Base-by-base conservation (phyloP, 2,888 invertebrate species). In the Thymelicus sylvestris region DNA sequence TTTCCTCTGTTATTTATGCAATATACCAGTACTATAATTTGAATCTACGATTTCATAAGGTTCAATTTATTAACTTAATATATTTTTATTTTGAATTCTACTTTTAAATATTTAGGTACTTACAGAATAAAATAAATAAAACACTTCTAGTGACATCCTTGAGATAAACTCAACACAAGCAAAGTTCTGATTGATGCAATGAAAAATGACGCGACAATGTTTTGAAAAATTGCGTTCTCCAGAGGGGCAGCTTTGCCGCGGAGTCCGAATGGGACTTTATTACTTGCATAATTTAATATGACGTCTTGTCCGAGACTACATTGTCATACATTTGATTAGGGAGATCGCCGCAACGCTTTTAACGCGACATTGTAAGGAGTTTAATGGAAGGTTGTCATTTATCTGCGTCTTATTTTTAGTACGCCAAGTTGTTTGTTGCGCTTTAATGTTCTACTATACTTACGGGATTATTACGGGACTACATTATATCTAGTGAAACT, bases 121-220 rank as follows among this genome's bases (percentile, higher is more conserved):
- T n/a, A n/a, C 19, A 59, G 10, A 57, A 68, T 62, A 62, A 60
- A 39, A 38, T 19, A 41, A 61, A 44, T n/a, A 24, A 47, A 65
- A 31, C 15, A 48, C 6, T 10, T 7, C 13, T 47, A 57, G 78
- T 79, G 85, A n/a, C 90, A 91, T 61, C 92, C 92, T 87, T 92
- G 76, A 74, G 64, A 67, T 61, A 59, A 69, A 66, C 59, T 73
- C 74, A 80, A 85, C 79, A 87, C 81, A 86, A 86, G 84, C 85
- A 83, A 79, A 71, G 68, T 72, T 67, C 67, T 92, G 92, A 93
- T 93, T 93, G 93, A 93, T 86, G 92, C 91, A 89, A 91, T 92
- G 93, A 93, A 90, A 92, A 93, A 93, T 93, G 93, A 92, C 79
- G 90, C 90, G 90, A 91, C 88, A 91, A 92, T 87, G 89, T 92